Conservation (phyloP, 2,113 vertebrate genomes). For the Ranitomeya variabilis region DNA sequence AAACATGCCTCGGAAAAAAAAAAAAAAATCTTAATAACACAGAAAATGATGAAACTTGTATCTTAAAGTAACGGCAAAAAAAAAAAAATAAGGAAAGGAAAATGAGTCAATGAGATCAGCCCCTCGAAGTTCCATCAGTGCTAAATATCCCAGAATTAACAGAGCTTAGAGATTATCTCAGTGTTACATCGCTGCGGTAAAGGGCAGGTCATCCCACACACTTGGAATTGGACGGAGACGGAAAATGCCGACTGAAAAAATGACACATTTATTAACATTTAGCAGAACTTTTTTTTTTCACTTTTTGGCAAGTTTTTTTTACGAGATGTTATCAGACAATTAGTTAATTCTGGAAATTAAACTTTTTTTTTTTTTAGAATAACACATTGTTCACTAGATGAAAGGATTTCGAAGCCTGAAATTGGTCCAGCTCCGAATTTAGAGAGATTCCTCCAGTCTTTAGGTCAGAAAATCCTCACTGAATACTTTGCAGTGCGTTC, state of each 20-base stretch:
- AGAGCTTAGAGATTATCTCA: slow-evolving; percentile 38
- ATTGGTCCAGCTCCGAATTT: not conserved
- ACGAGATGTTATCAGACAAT: slow-evolving; percentile 63
- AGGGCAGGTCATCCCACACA: slow-evolving; percentile 44
- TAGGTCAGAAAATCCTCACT: slow-evolving; percentile 37
- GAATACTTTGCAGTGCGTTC: slow-evolving; percentile 55
- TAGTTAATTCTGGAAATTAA: slow-evolving; percentile 62
- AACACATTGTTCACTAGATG: slow-evolving; percentile 62
- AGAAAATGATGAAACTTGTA: not conserved
- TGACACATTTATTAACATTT: slow-evolving; percentile 63
- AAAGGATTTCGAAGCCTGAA: slow-evolving; percentile 56
- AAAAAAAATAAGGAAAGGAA: not conserved
- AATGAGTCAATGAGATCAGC: slow-evolving; percentile 22
- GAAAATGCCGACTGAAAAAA: slow-evolving; percentile 44
- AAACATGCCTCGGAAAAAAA: not conserved
- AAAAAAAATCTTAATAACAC: not conserved
- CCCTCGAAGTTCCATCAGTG: not conserved
- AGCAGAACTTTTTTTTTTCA: slow-evolving; percentile 63
- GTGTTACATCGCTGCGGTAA: slow-evolving; percentile 27
- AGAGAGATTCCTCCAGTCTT: slow-evolving; percentile 39
- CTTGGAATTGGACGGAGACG: slow-evolving; percentile 9
- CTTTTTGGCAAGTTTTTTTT: slow-evolving; percentile 63
- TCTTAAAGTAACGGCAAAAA: not conserved
- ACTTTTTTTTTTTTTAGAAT: slow-evolving; percentile 45
- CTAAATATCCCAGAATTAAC: slow-evolving; percentile 23